Percentiles rank a stretch among this genome's conserved stretches.
phyloP scores from a whole-genome alignment of 2,797 vertebrate genomes.

The Vultur gryphus region DNA sequence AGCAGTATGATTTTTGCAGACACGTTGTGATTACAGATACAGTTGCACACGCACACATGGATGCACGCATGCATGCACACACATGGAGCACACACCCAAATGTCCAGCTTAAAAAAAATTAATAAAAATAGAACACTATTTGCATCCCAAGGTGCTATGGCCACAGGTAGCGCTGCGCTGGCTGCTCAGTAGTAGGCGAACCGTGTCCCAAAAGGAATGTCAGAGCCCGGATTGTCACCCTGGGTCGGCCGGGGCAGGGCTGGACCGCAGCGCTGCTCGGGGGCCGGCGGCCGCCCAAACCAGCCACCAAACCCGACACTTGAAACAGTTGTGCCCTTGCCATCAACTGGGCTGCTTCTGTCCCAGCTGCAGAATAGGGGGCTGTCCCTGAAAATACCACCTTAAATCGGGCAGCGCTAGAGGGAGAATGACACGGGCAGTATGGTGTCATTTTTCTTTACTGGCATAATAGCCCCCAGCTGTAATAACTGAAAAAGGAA shows the following conservation, averaged over 20 bases:
- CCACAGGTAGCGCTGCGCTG: neutral
- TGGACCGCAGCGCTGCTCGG: neutral
- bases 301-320: neutral
- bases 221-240: neutral
- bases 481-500: conserved; percentile 39
- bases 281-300: rapidly evolving
- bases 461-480: neutral
- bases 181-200: neutral
- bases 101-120: neutral
- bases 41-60: rapidly evolving
- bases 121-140: neutral
- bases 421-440: neutral
- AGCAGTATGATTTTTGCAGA: neutral
- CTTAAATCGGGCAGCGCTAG: neutral
- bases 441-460: neutral
- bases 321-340: neutral
- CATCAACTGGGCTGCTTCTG: neutral
- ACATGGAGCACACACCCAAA: rapidly evolving
- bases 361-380: neutral
- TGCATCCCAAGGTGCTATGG: neutral
- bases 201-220: neutral
- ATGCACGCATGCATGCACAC: neutral
- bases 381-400: neutral
- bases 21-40: neutral
- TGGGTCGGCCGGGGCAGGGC: neutral